Conservation (phyloP, 1,140 invertebrate genomes). For the Theocolax elegans region DNA sequence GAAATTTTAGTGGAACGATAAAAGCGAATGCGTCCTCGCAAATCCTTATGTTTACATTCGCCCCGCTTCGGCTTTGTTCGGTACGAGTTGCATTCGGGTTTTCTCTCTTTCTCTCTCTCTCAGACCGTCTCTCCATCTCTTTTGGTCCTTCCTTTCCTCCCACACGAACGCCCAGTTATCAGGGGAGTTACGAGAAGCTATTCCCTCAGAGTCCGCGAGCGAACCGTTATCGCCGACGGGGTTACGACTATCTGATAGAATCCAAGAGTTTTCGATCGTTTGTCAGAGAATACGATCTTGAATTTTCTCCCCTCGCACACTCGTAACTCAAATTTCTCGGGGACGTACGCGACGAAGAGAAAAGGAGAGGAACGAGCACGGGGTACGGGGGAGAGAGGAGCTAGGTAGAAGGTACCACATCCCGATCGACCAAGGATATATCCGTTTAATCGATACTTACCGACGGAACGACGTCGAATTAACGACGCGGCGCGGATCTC, state of each 20-base stretch:
- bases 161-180: conserved; percentile 34
- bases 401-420: too few relatives aligned
- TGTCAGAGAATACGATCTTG: not conserved
- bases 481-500: not conserved
- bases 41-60: conserved; percentile 50
- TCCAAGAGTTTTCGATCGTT: conserved; percentile 30
- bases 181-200: conserved; percentile 42
- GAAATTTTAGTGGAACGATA: conserved; percentile 52
- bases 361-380: too few relatives aligned
- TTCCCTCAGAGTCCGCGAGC: not conserved
- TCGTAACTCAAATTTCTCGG: conserved; percentile 16
- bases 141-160: not conserved
- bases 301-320: not conserved
- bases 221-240: conserved; percentile 12
- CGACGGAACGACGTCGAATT: not conserved
- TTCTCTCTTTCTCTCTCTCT: conserved; percentile 3
- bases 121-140: not conserved
- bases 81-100: not conserved
- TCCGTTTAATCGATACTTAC: not conserved
- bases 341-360: too few relatives aligned
- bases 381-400: too few relatives aligned
- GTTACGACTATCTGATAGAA: conserved; percentile 47
- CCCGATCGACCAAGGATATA: too few relatives aligned
- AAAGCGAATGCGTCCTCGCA: conserved; percentile 50
- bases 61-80: conserved; percentile 23